Percentiles rank a stretch among this genome's conserved stretches.
Conservation (phyloP, 2,888 invertebrate species). For the Stenolophus ochropezus region DNA sequence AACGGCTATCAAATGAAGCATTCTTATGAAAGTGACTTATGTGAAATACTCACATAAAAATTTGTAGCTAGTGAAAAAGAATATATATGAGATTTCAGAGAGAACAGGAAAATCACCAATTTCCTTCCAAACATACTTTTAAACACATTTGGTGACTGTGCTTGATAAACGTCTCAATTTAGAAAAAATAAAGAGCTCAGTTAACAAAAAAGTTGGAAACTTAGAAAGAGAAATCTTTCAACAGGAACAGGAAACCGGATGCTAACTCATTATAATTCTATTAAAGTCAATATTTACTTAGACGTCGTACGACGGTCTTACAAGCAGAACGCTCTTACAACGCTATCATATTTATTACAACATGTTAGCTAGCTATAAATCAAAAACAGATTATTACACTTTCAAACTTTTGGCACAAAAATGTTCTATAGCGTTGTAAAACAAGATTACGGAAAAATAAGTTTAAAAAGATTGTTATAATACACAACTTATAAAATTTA, state of each 20-base stretch:
- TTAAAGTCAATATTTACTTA: slow-evolving; percentile 37
- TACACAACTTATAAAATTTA: neutral
- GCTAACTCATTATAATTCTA: slow-evolving; percentile 22
- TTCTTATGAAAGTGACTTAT: too few species aligned
- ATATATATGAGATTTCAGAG: too few species aligned
- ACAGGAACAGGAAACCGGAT: slow-evolving; percentile 21
- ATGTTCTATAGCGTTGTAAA: neutral
- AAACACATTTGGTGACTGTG: too few species aligned
- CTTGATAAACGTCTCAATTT: neutral
- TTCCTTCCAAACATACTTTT: too few species aligned
- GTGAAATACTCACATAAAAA: too few species aligned
- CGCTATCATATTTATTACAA: neutral
- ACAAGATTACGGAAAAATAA: neutral
- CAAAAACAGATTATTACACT: neutral
- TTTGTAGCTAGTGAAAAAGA: too few species aligned
- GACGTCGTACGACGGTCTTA: neutral
- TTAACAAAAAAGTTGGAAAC: neutral
- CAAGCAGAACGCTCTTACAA: neutral
- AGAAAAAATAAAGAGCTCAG: neutral
- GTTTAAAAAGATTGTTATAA: neutral
- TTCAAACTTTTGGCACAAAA: neutral
- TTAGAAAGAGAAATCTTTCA: neutral
- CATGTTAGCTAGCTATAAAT: neutral
- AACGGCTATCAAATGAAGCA: too few species aligned
- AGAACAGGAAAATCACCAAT: too few species aligned